phyloP scores from a whole-genome alignment of 2,888 invertebrate genomes.

The Liodrosophila aerea region DNA sequence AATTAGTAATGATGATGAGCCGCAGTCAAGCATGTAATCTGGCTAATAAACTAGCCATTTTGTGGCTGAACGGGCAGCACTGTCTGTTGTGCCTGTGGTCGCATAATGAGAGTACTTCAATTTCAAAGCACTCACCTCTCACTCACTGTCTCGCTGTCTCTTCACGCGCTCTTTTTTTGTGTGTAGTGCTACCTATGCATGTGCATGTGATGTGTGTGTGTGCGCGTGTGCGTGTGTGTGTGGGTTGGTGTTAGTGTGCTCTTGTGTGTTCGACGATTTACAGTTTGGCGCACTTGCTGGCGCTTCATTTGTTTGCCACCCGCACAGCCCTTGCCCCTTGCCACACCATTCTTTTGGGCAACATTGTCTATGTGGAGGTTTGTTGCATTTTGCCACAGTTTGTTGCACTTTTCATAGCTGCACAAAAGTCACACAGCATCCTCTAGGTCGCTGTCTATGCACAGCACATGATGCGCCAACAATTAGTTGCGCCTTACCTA shows the following conservation, averaged over 20 bases:
- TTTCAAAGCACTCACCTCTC: slow-evolving; percentile 48
- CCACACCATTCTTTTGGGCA: slow-evolving; percentile 15
- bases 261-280: slow-evolving; percentile 39
- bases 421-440: slow-evolving; percentile 32
- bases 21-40: slow-evolving; percentile 9
- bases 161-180: slow-evolving; percentile 29
- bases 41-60: too few relatives aligned
- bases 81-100: slow-evolving; percentile 33
- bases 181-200: not conserved
- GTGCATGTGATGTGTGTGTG: slow-evolving; percentile 13
- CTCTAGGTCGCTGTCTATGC: too few relatives aligned
- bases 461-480: slow-evolving; percentile 44
- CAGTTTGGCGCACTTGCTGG: slow-evolving; percentile 52
- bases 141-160: not conserved
- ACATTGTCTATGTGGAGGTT: slow-evolving; percentile 27
- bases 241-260: too few relatives aligned
- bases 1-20: slow-evolving; percentile 9
- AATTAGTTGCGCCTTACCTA: slow-evolving; percentile 49
- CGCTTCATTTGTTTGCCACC: slow-evolving; percentile 46
- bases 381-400: slow-evolving; percentile 65
- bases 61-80: slow-evolving; percentile 9
- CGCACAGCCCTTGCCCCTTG: slow-evolving; percentile 5
- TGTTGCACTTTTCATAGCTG: slow-evolving; percentile 69
- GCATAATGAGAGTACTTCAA: slow-evolving; percentile 66
- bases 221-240: slow-evolving; percentile 19